Percentiles rank a stretch among this genome's conserved stretches.
Conservation (phyloP, 2,888 invertebrate genomes). For the Orthosia cruda region DNA sequence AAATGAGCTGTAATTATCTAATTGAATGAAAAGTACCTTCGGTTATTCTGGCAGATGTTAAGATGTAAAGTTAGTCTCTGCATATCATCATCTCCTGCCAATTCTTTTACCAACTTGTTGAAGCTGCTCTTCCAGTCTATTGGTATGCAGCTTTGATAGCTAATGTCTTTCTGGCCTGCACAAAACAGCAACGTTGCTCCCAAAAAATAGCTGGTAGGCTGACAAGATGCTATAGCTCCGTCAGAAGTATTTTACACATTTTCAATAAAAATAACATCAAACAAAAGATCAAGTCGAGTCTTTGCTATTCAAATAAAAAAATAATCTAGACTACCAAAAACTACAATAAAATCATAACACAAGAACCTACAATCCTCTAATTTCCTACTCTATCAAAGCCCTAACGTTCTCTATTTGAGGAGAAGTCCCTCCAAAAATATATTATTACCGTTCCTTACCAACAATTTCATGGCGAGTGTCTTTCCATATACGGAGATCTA, state of each 20-base stretch:
- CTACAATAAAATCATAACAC: neutral
- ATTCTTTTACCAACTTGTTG: too few species aligned
- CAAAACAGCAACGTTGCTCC: too few species aligned
- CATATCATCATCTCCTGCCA: too few species aligned
- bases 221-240: too few species aligned
- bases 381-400: neutral
- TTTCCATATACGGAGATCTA: constrained; percentile 72
- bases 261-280: too few species aligned
- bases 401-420: constrained; percentile 1
- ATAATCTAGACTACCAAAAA: neutral
- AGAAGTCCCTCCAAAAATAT: constrained; percentile 2
- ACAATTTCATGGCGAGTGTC: constrained; percentile 67
- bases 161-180: too few species aligned
- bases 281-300: too few species aligned
- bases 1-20: neutral
- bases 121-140: too few species aligned
- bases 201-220: too few species aligned
- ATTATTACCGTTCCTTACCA: constrained; percentile 28
- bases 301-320: neutral
- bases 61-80: neutral
- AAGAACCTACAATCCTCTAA: neutral
- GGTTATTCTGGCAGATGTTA: neutral
- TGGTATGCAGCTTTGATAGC: too few species aligned
- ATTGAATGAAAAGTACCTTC: neutral
- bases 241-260: too few species aligned